Evolutionary conservation across 2,888 invertebrate genomes (phyloP), one percentile per base, ranked within the genome.

Genomic region (Cerceris ruficornis): DNA sequence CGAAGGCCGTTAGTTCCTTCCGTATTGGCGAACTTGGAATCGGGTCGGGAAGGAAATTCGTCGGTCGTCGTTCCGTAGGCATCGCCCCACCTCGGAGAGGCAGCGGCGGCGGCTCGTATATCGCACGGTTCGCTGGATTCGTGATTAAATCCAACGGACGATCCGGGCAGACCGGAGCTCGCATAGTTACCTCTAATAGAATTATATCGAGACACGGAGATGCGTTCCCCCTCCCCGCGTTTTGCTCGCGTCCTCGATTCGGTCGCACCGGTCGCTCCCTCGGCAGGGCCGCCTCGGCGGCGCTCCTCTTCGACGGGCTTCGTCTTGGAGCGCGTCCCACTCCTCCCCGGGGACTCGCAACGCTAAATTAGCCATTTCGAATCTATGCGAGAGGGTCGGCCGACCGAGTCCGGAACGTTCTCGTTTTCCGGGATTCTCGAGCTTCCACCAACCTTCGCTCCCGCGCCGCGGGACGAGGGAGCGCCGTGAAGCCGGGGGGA

Each of bases 361-460:
- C 80, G 90, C 88, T 88, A 90, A 92, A 92, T 92, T 92, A 92
- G 92, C 91, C 91, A 90, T 92, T 92, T 91, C 90, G 89, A 92
- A 92, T 92, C 91, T 90, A 90, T 71, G 86, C 87, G 76, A 85
- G 86, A 86, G 88, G 86, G 83, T 87, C 84, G 84, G n/a, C 52
- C 49, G 52, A 39, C 43, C 54, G 11, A 28, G 17, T 11, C 39
- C 28, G 41, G 6, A 50, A 59, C 50, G 42, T 13, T 59, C 42
- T 42, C 59, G 5, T 42, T 14, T 55, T 60, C 60, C 41, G 50
- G 13, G 28, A 28, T 17, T 39, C 49, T 62, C 62, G 17, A 61
- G 28, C 28, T 28, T 28, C 28, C 4, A 28, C 28, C 28, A 28
- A 28, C 28, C 28, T 28, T 28, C 28, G 28, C 28, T 28, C 28